Evolutionary conservation across 2,888 invertebrate genomes (phyloP).

Genomic region (Hofmannophila pseudospretella): DNA sequence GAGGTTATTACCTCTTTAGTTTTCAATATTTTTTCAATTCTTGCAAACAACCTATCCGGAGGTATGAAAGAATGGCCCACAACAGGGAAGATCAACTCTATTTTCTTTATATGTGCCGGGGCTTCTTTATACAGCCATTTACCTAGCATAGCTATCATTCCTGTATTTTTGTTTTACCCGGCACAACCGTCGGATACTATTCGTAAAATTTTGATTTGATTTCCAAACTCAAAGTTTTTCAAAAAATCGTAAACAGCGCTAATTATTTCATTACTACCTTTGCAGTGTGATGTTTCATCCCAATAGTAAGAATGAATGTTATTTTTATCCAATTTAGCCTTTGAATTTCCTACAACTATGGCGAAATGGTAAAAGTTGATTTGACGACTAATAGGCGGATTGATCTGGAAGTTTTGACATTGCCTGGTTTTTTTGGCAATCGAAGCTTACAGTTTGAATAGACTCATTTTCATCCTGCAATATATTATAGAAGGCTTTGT

Average conservation of each 20-base stretch:
- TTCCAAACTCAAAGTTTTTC: slow-evolving; percentile 12
- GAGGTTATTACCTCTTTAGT: slow-evolving; percentile 15
- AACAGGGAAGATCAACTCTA: slow-evolving; percentile 23
- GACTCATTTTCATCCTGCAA: background rate
- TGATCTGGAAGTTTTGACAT: slow-evolving; percentile 25
- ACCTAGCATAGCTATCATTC: slow-evolving; percentile 16
- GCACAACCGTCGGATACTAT: slow-evolving; percentile 23
- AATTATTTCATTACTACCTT: slow-evolving; percentile 18
- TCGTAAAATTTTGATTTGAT: slow-evolving; percentile 7
- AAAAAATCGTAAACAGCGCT: slow-evolving; percentile 16
- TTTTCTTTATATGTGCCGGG: slow-evolving; percentile 10
- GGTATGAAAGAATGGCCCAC: slow-evolving; percentile 20
- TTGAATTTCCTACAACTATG: slow-evolving; percentile 29
- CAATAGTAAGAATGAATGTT: slow-evolving; percentile 26
- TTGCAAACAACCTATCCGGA: slow-evolving; percentile 16
- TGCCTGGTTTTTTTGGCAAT: slow-evolving; percentile 6
- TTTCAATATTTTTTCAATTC: slow-evolving; percentile 16
- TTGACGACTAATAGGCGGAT: slow-evolving; percentile 24
- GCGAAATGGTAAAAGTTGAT: slow-evolving; percentile 38
- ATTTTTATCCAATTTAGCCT: slow-evolving; percentile 17
- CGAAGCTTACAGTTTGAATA: slow-evolving; percentile 4
- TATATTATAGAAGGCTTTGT: background rate
- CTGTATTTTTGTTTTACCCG: slow-evolving; percentile 24
- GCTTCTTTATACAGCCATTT: slow-evolving; percentile 14
- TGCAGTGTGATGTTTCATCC: slow-evolving; percentile 17